phyloP scores from a whole-genome alignment of 2,113 vertebrate species.

The Prolemur simus region DNA sequence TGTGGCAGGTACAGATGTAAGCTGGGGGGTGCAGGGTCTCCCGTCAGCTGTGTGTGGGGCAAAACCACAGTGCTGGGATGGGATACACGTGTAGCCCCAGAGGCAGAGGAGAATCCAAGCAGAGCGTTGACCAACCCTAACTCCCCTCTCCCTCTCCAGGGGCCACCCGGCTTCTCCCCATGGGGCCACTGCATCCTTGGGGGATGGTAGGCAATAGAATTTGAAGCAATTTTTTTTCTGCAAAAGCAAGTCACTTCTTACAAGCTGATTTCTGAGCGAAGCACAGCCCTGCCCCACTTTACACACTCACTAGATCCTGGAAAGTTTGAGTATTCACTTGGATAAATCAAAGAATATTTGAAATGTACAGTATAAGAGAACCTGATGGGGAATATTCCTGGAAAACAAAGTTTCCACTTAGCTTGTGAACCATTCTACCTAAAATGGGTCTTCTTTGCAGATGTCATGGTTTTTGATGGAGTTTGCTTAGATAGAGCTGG shows the following conservation, averaged over 20 bases:
- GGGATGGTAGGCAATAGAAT: fast-evolving
- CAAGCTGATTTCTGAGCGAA: neutral
- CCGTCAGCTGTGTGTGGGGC: neutral
- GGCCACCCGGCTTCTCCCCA: neutral
- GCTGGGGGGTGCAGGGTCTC: neutral
- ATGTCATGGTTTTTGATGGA: neutral
- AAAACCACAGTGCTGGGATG: neutral
- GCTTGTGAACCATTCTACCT: neutral
- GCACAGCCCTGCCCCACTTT: neutral
- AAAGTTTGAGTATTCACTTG: neutral
- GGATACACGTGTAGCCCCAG: neutral
- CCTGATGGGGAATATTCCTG: neutral
- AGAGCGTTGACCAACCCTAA: neutral
- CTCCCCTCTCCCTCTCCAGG: neutral
- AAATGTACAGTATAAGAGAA: neutral
- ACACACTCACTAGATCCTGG: neutral
- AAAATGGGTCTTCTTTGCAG: neutral
- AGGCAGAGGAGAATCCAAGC: neutral
- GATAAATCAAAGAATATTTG: neutral
- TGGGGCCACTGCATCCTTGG: neutral
- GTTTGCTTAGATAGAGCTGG: neutral
- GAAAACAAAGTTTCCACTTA: neutral
- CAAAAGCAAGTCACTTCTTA: neutral
- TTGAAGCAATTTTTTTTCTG: neutral
- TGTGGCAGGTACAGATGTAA: neutral